Evolutionary conservation across 2,797 vertebrate species (phyloP).

Genomic region (Sciurus vulgaris): DNA sequence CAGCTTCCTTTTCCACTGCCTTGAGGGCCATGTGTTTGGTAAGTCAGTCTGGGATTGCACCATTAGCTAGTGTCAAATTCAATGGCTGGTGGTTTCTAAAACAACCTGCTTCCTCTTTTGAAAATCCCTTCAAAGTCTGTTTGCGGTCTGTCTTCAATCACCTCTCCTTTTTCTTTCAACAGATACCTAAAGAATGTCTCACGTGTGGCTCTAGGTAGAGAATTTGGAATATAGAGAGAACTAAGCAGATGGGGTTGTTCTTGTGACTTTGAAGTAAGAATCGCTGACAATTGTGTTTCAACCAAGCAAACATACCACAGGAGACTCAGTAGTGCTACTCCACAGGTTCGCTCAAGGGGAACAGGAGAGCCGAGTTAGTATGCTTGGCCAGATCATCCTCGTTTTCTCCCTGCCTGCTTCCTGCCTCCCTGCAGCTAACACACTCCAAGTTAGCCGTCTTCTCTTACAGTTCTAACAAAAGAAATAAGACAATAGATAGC

Average conservation of each 20-base stretch:
- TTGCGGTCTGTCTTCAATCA: conserved; percentile 26
- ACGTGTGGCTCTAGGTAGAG: not conserved
- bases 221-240: conserved; percentile 14
- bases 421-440: not conserved
- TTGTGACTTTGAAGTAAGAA: conserved; percentile 52
- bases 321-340: not conserved
- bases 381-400: not conserved
- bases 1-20: not conserved
- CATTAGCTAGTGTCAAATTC: conserved; percentile 9
- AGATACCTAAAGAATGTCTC: conserved; percentile 62
- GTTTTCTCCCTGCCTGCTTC: not conserved
- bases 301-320: conserved; percentile 44
- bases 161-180: conserved; percentile 47
- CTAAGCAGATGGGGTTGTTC: conserved; percentile 56
- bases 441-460: conserved; percentile 21
- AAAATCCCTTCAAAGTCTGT: conserved; percentile 51
- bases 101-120: conserved; percentile 2
- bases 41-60: not conserved
- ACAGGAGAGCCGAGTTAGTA: conserved; percentile 14
- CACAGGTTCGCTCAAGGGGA: not conserved
- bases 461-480: conserved; percentile 56
- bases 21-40: conserved; percentile 26
- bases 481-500: not conserved
- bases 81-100: not conserved
- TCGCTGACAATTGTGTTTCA: conserved; percentile 57